Conservation (phyloP, 2,888 invertebrate species). For the Eupelmus urozonus region DNA sequence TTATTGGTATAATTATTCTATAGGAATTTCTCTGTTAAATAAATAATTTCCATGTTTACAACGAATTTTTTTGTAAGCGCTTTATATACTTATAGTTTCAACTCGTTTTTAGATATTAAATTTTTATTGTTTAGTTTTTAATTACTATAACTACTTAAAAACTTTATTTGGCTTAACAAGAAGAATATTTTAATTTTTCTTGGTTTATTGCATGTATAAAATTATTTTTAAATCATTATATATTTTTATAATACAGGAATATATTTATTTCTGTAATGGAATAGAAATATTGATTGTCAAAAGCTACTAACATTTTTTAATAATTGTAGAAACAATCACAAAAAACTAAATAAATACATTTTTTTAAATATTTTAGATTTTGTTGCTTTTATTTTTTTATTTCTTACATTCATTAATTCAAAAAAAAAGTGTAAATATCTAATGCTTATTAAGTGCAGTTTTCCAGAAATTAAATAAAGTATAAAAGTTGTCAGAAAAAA, state of each 20-base stretch:
- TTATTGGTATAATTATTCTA: slow-evolving; percentile 32
- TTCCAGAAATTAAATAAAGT: too few relatives aligned
- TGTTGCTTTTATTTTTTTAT: too few relatives aligned
- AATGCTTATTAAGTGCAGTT: too few relatives aligned
- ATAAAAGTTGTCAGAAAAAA: too few relatives aligned
- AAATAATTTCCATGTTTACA: slow-evolving; percentile 39
- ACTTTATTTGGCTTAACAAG: not conserved
- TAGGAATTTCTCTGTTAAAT: slow-evolving; percentile 38
- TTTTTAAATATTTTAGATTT: not conserved
- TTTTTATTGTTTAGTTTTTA: slow-evolving; percentile 14
- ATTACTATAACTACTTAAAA: slow-evolving; percentile 1
- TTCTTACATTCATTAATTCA: too few relatives aligned
- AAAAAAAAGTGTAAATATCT: too few relatives aligned
- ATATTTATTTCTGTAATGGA: slow-evolving; percentile 17
- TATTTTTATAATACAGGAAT: slow-evolving; percentile 7
- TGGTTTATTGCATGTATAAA: slow-evolving; percentile 24
- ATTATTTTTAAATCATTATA: not conserved
- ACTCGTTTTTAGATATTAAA: slow-evolving; percentile 13
- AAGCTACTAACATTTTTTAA: slow-evolving; percentile 24
- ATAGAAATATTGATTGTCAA: not conserved
- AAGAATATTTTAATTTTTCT: slow-evolving; percentile 17
- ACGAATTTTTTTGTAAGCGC: slow-evolving; percentile 34
- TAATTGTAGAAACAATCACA: not conserved
- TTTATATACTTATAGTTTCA: not conserved
- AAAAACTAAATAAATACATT: slow-evolving; percentile 6